Conservation (phyloP, 1,140 invertebrate species). For the Tetramorium parvispinum region DNA sequence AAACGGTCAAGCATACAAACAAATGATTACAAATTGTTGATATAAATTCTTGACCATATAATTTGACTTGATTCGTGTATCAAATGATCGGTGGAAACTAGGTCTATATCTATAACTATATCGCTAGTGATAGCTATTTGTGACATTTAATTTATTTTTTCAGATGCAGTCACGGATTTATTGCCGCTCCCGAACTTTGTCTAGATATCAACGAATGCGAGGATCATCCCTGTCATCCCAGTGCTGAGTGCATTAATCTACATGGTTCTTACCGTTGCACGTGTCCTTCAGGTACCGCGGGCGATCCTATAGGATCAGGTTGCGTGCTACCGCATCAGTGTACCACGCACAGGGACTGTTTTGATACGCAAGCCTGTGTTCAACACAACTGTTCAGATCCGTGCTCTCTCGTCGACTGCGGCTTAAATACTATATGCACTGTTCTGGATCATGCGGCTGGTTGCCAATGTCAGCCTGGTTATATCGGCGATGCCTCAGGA, state of each 20-base stretch:
- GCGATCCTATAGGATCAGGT: constrained; percentile 91
- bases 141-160: not conserved
- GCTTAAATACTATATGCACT: constrained; percentile 90
- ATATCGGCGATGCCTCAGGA: constrained; percentile 92
- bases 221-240: constrained; percentile 92
- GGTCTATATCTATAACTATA: not conserved
- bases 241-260: constrained; percentile 92
- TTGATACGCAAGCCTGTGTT: constrained; percentile 90
- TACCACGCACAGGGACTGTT: constrained; percentile 89
- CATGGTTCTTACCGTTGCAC: constrained; percentile 92
- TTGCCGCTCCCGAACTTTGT: constrained; percentile 89
- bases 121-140: not conserved
- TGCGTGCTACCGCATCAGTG: constrained; percentile 92
- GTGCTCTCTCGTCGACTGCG: constrained; percentile 89
- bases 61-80: too few relatives aligned
- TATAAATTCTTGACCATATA: too few relatives aligned
- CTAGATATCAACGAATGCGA: constrained; percentile 93
- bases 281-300: constrained; percentile 91
- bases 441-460: constrained; percentile 89
- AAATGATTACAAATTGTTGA: too few relatives aligned
- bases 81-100: too few relatives aligned
- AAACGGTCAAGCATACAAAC: too few relatives aligned
- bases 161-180: constrained; percentile 90
- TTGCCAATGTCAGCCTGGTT: constrained; percentile 92
- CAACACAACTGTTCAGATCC: constrained; percentile 92